A percentile compares a stretch with the other conserved stretches of the same genome.
Evolutionary conservation across 2,888 invertebrate genomes (phyloP).

Genomic region (Ariolimax columbianus): DNA sequence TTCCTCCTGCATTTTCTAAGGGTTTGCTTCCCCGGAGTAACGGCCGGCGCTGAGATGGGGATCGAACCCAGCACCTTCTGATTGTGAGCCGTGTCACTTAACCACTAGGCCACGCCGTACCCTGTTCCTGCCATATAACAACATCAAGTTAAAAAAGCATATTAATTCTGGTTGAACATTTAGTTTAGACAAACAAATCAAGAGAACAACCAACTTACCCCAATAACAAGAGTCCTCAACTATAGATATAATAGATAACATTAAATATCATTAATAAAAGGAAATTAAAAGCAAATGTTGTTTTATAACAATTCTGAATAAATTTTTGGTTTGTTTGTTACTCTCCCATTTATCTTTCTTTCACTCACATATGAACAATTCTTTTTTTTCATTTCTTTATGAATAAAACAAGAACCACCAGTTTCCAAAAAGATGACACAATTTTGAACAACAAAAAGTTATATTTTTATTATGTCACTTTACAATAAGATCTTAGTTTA

Average conservation of each 20-base stretch:
- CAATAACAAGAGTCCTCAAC: constrained; percentile 76
- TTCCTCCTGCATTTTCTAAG: too few relatives aligned
- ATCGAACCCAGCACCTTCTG: too few relatives aligned
- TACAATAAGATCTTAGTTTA: not conserved
- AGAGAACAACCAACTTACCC: constrained; percentile 67
- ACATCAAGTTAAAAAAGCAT: too few relatives aligned
- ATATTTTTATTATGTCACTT: not conserved
- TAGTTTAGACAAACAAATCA: too few relatives aligned
- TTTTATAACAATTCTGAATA: not conserved
- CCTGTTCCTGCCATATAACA: too few relatives aligned
- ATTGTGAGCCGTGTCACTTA: too few relatives aligned
- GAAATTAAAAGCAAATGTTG: not conserved
- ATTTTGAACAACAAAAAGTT: not conserved
- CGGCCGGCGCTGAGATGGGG: too few relatives aligned
- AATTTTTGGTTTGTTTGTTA: not conserved
- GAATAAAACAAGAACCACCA: not conserved
- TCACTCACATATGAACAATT: too few relatives aligned
- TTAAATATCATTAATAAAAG: not conserved
- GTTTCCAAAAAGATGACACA: not conserved
- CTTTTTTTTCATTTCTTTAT: not conserved
- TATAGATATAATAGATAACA: constrained; percentile 58
- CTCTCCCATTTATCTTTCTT: too few relatives aligned
- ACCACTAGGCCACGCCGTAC: too few relatives aligned
- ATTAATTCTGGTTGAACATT: too few relatives aligned
- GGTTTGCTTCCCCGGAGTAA: too few relatives aligned